Base-by-base conservation (phyloP, 1,140 invertebrate genomes). In the Zaprionus nigranus region DNA sequence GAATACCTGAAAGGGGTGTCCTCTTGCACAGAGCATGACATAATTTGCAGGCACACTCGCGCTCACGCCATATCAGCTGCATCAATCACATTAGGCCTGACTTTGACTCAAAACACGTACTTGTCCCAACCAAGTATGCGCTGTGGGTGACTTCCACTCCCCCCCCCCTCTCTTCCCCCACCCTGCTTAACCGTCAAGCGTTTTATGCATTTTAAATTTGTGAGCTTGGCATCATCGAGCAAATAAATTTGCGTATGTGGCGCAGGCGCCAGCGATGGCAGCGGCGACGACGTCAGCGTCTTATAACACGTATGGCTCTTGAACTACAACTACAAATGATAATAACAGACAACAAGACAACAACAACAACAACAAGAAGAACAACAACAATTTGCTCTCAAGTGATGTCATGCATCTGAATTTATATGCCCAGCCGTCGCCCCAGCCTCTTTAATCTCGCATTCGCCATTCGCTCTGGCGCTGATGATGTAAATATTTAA, bases 371-470 rank as follows among this genome's bases (percentile, higher is more conserved):
- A 54, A 65, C 17, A 17, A 17, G 17, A 17, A 56, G 24, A 54
- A 65, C 36, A 13, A 76, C 73, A 75, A 63, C 22, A 53, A 53
- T 64, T 75, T 64, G 73, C 67, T 75, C 59, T 77, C 51, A 81
- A 90, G 84, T 88, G 84, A 88, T 88, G 84, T 88, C 84, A 88
- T 88, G 64, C 85, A 67, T 57, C 84, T 74, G 57, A 88, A 87
- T 88, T 78, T 78, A 88, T 78, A 88, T 83, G 78, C 64, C 68
- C 11, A 66, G 51, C 38, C 17, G 38, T 43, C 62, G 68, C 65
- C 54, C 69, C 68, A 87, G 73, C 56, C 83, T 74, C 73, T 71
- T 64, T 75, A 75, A 75, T 72, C 69, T 72, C 69, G n/a, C 62
- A 72, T 59, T 66, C 61, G 28, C 24, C 43, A 60, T 17, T 58